Percentiles rank a stretch among this genome's conserved stretches.
These are phyloP conservation scores for Peromyscus californicus DNA, from an alignment of 2,113 vertebrate genomes.

Conservation along the genomic window DNA sequence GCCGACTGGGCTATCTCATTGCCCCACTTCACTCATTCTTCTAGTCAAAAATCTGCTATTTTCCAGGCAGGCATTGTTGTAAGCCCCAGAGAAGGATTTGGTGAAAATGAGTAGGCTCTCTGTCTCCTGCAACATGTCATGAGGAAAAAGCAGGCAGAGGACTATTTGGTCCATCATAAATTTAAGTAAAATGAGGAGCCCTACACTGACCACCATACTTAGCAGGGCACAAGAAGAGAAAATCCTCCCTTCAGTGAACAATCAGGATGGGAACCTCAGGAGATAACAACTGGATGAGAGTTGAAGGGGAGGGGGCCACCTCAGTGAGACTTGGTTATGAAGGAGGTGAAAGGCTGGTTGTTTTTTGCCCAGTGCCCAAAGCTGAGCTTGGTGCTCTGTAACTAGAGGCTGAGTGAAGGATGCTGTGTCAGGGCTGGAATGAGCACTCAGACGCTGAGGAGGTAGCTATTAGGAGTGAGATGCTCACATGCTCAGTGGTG, in stretches of 20 bases:
- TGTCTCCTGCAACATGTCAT: not conserved
- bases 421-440: not conserved
- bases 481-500: not conserved
- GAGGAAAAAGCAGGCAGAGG: not conserved
- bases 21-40: fast-evolving
- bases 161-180: not conserved
- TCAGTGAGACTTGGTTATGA: not conserved
- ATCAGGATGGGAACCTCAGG: not conserved
- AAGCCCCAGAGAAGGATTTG: not conserved
- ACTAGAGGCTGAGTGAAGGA: not conserved
- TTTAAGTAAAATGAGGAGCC: not conserved
- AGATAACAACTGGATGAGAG: not conserved
- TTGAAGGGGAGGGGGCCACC: not conserved
- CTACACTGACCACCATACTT: not conserved
- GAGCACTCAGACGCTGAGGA: not conserved
- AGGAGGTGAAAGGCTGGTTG: not conserved
- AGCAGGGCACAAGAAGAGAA: too few relatives aligned
- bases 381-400: not conserved
- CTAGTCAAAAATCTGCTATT: not conserved
- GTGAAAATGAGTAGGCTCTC: not conserved
- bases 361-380: not conserved
- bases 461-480: too few relatives aligned
- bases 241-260: not conserved
- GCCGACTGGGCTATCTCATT: not conserved
- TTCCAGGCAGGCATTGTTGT: not conserved